These are phyloP conservation scores for Chaetodon trifascialis DNA, from an alignment of 2,113 vertebrate species.

Conservation along the genomic window DNA sequence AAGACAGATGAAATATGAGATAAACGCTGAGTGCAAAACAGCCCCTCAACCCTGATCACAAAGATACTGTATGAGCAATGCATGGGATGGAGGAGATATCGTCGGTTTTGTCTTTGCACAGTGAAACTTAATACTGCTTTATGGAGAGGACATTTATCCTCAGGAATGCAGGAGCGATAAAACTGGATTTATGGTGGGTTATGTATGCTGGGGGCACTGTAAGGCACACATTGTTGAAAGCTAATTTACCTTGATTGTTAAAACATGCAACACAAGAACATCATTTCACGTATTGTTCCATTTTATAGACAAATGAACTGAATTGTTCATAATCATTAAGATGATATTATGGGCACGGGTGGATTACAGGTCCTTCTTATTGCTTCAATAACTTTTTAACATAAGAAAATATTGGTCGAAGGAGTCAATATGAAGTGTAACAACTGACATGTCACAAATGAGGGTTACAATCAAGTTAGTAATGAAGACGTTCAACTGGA, in stretches of 20 bases:
- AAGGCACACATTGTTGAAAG: slow-evolving; percentile 33
- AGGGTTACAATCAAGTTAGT: no score
- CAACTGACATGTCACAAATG: no score
- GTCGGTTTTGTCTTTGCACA: slow-evolving; percentile 58
- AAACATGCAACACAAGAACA: slow-evolving; percentile 19
- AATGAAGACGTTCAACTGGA: background rate
- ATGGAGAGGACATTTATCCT: slow-evolving; percentile 60
- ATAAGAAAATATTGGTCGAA: background rate
- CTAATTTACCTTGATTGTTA: slow-evolving; percentile 58
- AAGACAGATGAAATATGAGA: slow-evolving; percentile 64
- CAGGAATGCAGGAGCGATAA: slow-evolving; percentile 71
- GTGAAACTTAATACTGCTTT: slow-evolving; percentile 63
- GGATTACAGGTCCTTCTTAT: background rate
- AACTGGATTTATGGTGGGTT: slow-evolving; percentile 65
- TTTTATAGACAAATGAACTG: background rate
- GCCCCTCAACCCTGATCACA: slow-evolving; percentile 55
- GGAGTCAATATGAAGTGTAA: no score
- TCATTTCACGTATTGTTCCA: slow-evolving; percentile 9
- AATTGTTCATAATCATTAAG: background rate
- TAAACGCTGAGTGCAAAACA: slow-evolving; percentile 35
- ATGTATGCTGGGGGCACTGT: slow-evolving; percentile 42
- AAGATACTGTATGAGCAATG: slow-evolving; percentile 53
- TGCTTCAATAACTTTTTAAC: background rate
- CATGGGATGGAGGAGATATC: slow-evolving; percentile 50
- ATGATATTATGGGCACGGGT: background rate